These are phyloP conservation scores for Halisarca cf. caerulea DNA, from an alignment of 37 sponge, comb jelly and placozoan species.

Conservation along the genomic window DNA sequence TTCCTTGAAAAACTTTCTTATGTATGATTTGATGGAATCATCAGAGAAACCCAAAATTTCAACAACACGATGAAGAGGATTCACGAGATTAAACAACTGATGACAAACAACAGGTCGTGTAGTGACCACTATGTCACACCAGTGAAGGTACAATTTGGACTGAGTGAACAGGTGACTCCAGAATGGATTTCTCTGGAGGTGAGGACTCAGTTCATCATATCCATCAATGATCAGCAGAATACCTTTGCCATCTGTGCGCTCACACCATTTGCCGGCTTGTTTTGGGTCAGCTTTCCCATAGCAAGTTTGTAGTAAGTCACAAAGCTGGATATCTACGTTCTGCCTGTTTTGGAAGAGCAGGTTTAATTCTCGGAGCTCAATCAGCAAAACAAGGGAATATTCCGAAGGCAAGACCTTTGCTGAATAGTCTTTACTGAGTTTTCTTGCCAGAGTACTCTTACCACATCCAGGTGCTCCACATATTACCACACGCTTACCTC, in stretches of 20 bases:
- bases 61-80: not conserved
- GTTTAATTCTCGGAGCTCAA: conserved; percentile 12
- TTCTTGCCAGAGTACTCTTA: not conserved
- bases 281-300: not conserved
- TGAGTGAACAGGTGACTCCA: not conserved
- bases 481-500: conserved; percentile 7
- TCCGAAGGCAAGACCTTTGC: not conserved
- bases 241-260: not conserved
- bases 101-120: conserved; percentile 9
- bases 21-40: not conserved
- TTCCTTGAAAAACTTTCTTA: not conserved
- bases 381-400: conserved; percentile 15
- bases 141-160: not conserved
- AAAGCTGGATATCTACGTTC: conserved; percentile 3
- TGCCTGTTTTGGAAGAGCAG: not conserved
- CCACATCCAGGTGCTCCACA: conserved; percentile 23
- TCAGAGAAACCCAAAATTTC: conserved; percentile 11
- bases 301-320: not conserved
- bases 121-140: conserved; percentile 25
- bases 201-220: conserved; percentile 1
- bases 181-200: not conserved
- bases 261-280: not conserved
- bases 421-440: conserved; percentile 7
- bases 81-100: not conserved
- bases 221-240: conserved; percentile 9